These are phyloP conservation scores for Aphis gossypii DNA, from an alignment of 1,140 invertebrate genomes.

Conservation along the genomic window DNA sequence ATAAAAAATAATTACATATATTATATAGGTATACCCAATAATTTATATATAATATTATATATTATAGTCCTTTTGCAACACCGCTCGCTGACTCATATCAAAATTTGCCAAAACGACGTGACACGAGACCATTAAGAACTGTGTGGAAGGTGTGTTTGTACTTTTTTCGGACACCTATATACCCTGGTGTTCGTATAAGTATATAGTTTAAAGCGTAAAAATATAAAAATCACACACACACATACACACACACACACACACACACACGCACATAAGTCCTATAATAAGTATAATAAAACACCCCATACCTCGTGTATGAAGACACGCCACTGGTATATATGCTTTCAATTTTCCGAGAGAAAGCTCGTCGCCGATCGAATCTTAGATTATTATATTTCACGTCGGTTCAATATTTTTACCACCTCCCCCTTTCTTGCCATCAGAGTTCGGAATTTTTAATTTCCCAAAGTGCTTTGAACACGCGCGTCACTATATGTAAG, in stretches of 20 bases:
- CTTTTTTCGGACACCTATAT: not conserved
- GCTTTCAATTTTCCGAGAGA: not conserved
- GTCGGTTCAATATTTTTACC: not conserved
- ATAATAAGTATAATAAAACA: slow-evolving; percentile 36
- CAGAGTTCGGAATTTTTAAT: not conserved
- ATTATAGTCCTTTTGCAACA: not conserved
- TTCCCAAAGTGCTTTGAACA: not conserved
- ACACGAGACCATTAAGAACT: slow-evolving; percentile 5
- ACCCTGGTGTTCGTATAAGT: not conserved
- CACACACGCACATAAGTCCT: not conserved
- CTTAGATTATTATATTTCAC: not conserved
- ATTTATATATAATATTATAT: not conserved
- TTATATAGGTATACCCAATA: not conserved
- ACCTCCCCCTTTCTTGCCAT: too few relatives aligned
- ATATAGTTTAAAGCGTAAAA: not conserved
- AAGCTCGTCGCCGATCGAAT: not conserved
- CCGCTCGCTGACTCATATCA: not conserved
- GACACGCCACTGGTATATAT: slow-evolving; percentile 13
- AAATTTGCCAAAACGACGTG: slow-evolving; percentile 29
- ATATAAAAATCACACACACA: not conserved
- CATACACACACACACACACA: not conserved
- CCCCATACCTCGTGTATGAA: not conserved
- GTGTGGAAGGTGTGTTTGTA: not conserved
- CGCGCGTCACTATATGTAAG: not conserved
- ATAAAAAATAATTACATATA: not conserved